Evolutionary conservation across 1,140 invertebrate genomes (phyloP).

Genomic region (Amphibalanus amphitrite): DNA sequence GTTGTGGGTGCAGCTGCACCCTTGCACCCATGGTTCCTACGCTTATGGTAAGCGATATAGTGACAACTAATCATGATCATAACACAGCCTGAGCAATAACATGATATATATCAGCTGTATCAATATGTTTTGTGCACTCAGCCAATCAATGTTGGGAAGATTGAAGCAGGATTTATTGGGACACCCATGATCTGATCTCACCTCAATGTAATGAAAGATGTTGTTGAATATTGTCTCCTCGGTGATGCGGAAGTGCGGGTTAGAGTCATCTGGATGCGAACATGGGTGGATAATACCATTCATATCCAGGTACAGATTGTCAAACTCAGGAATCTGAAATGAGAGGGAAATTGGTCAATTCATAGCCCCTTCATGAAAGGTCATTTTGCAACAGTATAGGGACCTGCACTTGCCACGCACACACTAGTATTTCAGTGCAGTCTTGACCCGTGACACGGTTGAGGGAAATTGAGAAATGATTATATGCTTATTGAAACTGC

Average conservation of each 20-base stretch:
- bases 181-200: slow-evolving; percentile 24
- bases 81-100: neutral
- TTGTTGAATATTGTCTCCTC: slow-evolving; percentile 83
- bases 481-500: neutral
- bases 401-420: neutral
- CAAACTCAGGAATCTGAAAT: slow-evolving; percentile 89
- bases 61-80: neutral
- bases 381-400: neutral
- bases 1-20: too few species aligned
- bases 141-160: neutral
- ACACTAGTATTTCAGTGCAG: neutral
- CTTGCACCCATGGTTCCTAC: too few species aligned
- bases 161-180: too few species aligned
- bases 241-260: slow-evolving; percentile 76
- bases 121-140: neutral
- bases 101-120: neutral
- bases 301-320: slow-evolving; percentile 91
- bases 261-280: slow-evolving; percentile 86
- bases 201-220: slow-evolving; percentile 86
- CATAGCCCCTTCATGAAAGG: neutral
- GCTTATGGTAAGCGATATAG: too few species aligned
- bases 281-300: slow-evolving; percentile 94
- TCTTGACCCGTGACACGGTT: neutral
- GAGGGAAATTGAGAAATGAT: neutral
- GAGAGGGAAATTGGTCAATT: slow-evolving; percentile 17